Evolutionary conservation across 2,888 invertebrate genomes (phyloP).

Genomic region (Ferdinandea cuprea): DNA sequence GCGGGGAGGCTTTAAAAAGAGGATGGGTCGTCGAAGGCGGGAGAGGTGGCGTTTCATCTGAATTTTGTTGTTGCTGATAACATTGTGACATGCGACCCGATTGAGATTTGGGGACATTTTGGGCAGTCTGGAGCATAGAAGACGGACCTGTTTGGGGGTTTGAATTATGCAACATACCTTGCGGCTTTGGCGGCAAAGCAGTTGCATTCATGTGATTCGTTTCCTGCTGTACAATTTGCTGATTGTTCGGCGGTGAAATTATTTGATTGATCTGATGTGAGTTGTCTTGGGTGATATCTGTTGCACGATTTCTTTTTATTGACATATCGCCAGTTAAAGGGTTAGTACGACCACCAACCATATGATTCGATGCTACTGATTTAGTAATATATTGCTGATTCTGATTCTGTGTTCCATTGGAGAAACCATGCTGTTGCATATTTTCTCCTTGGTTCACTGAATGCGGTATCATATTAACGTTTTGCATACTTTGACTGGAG

Average conservation of each 20-base stretch:
- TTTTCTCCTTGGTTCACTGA: slow-evolving; percentile 28
- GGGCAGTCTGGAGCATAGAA: slow-evolving; percentile 35
- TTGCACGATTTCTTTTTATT: slow-evolving; percentile 77
- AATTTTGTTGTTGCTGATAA: slow-evolving; percentile 71
- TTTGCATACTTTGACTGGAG: slow-evolving; percentile 83
- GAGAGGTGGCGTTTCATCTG: slow-evolving; percentile 85
- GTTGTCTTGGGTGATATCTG: slow-evolving; percentile 73
- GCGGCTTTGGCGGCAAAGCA: slow-evolving; percentile 24
- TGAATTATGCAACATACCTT: slow-evolving; percentile 7
- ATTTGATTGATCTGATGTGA: slow-evolving; percentile 83
- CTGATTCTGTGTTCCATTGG: slow-evolving; percentile 49
- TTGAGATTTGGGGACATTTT: slow-evolving; percentile 28
- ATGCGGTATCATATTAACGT: slow-evolving; percentile 80
- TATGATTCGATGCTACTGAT: slow-evolving; percentile 11
- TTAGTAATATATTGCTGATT: slow-evolving; percentile 52
- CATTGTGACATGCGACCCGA: slow-evolving; percentile 44
- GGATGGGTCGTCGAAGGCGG: slow-evolving; percentile 90
- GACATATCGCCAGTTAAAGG: slow-evolving; percentile 23
- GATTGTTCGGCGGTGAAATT: slow-evolving; percentile 85
- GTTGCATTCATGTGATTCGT: slow-evolving; percentile 24
- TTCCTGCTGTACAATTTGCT: slow-evolving; percentile 59
- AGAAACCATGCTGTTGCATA: slow-evolving; percentile 36
- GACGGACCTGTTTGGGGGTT: background rate
- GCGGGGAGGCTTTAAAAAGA: slow-evolving; percentile 83
- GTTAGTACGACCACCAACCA: slow-evolving; percentile 44